phyloP scores from a whole-genome alignment of 2,113 vertebrate species.

The Sialia sialis region DNA sequence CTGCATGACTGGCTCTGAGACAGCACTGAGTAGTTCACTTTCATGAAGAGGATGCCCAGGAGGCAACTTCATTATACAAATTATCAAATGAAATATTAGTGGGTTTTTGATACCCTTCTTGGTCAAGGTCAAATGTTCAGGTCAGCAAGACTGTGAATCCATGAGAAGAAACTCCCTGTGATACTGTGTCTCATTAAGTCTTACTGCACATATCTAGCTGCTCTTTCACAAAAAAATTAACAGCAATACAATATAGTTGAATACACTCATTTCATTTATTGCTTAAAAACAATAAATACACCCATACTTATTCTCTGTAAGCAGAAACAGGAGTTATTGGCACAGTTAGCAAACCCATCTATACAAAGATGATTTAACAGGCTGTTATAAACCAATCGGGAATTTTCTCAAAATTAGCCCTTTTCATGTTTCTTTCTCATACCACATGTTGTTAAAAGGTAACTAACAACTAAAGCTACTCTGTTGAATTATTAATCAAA shows the following conservation, averaged over 20 bases:
- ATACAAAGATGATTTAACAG: not conserved
- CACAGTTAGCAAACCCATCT: not conserved
- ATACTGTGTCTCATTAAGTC: not conserved
- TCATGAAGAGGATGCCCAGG: rapidly evolving
- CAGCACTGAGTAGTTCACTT: not conserved
- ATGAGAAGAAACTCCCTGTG: not conserved
- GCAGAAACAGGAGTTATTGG: not conserved
- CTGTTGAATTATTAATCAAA: not conserved
- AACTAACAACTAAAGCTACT: not conserved
- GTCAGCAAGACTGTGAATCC: not conserved
- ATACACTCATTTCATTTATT: not conserved
- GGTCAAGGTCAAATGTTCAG: not conserved
- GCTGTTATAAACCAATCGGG: not conserved
- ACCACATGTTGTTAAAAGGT: not conserved
- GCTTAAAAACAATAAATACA: not conserved
- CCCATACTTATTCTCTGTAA: not conserved
- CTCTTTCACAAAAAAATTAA: not conserved
- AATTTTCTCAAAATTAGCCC: not conserved
- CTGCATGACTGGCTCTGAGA: not conserved
- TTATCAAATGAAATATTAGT: not conserved
- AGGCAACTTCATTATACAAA: not conserved
- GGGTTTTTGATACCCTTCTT: not conserved
- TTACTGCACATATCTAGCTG: not conserved
- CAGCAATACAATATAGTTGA: not conserved
- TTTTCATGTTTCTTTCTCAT: not conserved